These are phyloP conservation scores for Pempheris klunzingeri DNA, from an alignment of 2,797 vertebrate genomes.

Conservation along the genomic window DNA sequence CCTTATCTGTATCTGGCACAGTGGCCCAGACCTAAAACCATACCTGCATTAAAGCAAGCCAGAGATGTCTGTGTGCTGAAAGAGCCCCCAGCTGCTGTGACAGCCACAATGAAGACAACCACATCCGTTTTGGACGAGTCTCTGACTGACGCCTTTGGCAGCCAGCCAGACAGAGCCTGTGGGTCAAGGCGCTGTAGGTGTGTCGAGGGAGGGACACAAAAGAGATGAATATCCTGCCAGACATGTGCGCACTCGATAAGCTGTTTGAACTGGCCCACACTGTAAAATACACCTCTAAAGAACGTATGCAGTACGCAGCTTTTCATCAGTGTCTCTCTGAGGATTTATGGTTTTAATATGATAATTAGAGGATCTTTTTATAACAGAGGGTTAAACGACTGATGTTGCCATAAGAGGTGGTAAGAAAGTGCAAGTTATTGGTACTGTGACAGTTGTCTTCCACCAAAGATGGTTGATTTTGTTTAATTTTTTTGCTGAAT, in stretches of 20 bases:
- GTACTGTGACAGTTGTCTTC: not conserved
- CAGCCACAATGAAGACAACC: slow-evolving; percentile 73
- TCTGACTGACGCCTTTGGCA: slow-evolving; percentile 64
- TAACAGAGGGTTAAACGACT: not conserved
- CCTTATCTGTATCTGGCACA: slow-evolving; percentile 19
- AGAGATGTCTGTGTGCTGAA: slow-evolving; percentile 56
- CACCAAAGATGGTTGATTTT: not conserved
- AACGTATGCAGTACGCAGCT: slow-evolving; percentile 14
- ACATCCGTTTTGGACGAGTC: slow-evolving; percentile 59
- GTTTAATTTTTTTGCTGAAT: not conserved
- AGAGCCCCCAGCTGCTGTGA: slow-evolving; percentile 60
- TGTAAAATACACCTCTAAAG: slow-evolving; percentile 37
- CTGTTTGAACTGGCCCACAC: slow-evolving; percentile 42
- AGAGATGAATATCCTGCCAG: slow-evolving; percentile 59
- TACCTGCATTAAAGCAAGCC: slow-evolving; percentile 61
- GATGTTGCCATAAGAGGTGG: slow-evolving; percentile 1
- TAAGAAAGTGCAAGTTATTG: not conserved
- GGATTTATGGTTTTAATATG: slow-evolving; percentile 29
- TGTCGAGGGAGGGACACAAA: slow-evolving; percentile 66
- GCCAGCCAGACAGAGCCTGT: slow-evolving; percentile 56
- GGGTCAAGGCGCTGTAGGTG: slow-evolving; percentile 47
- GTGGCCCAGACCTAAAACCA: slow-evolving; percentile 54
- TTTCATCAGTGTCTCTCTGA: slow-evolving; percentile 21
- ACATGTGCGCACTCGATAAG: slow-evolving; percentile 60
- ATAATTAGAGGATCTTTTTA: slow-evolving; percentile 21